Conservation (phyloP, 2,888 invertebrate genomes). For the Nymphalis polychloros region DNA sequence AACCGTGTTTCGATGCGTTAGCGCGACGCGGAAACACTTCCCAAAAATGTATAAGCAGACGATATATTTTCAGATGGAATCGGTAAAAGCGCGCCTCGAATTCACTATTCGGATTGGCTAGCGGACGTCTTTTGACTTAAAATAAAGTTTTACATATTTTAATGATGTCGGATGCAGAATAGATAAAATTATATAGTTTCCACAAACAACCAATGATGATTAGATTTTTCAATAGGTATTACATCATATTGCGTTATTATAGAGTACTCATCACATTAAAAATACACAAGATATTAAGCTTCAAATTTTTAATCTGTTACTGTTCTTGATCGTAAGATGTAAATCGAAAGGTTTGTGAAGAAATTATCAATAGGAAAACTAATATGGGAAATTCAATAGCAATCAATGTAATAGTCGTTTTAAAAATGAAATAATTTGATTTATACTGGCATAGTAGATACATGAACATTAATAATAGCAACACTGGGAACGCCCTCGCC, state of each 20-base stretch:
- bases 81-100: constrained; percentile 32
- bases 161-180: constrained; percentile 26
- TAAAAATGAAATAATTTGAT: constrained; percentile 16
- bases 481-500: constrained; percentile 53
- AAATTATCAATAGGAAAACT: neutral
- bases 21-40: constrained; percentile 34
- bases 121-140: constrained; percentile 41
- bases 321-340: neutral
- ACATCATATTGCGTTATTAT: neutral
- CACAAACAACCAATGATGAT: constrained; percentile 11
- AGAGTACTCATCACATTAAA: neutral
- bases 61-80: constrained; percentile 35
- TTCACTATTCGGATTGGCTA: constrained; percentile 37
- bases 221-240: neutral
- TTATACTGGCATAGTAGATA: constrained; percentile 14
- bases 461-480: constrained; percentile 48
- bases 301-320: neutral
- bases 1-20: constrained; percentile 6
- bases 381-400: neutral
- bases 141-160: constrained; percentile 37
- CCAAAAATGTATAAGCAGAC: constrained; percentile 38
- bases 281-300: neutral
- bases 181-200: constrained; percentile 12
- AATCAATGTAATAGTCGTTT: neutral
- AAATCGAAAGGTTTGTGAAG: neutral